Percentiles rank a stretch among this genome's conserved stretches.
phyloP scores from a whole-genome alignment of 2,797 vertebrate genomes.

The Xiphophorus birchmanni region DNA sequence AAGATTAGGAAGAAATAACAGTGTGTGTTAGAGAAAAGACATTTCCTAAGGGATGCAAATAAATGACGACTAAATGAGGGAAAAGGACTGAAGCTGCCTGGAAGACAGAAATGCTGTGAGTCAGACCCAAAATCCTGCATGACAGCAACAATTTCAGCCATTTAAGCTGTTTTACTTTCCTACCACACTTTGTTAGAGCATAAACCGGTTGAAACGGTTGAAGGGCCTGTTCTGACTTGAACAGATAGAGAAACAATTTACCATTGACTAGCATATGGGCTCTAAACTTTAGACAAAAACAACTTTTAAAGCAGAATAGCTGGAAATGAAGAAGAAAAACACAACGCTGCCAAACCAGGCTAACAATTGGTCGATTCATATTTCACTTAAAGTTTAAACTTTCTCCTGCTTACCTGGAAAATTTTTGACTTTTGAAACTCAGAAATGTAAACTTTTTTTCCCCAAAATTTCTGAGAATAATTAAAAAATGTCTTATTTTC shows the following conservation, averaged over 20 bases:
- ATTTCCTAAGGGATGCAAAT: slow-evolving; percentile 2
- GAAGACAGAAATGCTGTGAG: not conserved
- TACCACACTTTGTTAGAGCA: not conserved
- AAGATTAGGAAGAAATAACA: not conserved
- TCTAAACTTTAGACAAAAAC: not conserved
- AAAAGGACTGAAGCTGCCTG: slow-evolving; percentile 3
- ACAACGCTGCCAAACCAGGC: not conserved
- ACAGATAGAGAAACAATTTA: not conserved
- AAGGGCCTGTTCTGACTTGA: not conserved
- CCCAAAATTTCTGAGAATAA: not conserved
- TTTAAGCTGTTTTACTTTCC: slow-evolving; percentile 13
- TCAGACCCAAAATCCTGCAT: slow-evolving; percentile 4
- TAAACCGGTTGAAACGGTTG: not conserved
- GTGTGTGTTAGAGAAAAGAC: not conserved
- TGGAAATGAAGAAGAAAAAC: not conserved
- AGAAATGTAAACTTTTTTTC: not conserved
- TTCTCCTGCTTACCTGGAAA: not conserved
- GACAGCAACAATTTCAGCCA: not conserved
- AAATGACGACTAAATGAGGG: not conserved
- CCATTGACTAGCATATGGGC: not conserved
- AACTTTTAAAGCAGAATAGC: not conserved
- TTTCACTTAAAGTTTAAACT: too few relatives aligned
- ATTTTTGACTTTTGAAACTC: not conserved
- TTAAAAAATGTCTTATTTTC: too few relatives aligned
- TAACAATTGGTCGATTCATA: too few relatives aligned